Evolutionary conservation across 2,797 vertebrate genomes (phyloP).

Genomic region (Gadopsis bispinosus): DNA sequence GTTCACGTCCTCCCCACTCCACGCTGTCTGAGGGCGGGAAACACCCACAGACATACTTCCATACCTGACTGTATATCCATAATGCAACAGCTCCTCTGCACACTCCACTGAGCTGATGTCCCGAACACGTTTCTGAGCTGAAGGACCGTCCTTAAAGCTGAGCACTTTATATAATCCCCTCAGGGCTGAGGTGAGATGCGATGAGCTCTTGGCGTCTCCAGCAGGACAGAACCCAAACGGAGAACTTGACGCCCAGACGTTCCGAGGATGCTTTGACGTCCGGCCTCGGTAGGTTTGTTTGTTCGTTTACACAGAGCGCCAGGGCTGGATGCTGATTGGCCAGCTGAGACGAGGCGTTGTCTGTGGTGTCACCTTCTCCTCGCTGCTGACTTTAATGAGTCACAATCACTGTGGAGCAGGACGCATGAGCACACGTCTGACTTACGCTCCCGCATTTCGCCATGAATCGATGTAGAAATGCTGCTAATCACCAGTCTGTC

Average conservation of each 20-base stretch:
- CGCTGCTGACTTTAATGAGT: background rate
- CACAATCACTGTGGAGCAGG: too few species aligned
- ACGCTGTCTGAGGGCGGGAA: conserved; percentile 25
- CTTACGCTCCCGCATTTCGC: too few species aligned
- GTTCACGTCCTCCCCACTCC: conserved; percentile 12
- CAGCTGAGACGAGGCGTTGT: conserved; percentile 4
- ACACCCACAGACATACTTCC: conserved; percentile 35
- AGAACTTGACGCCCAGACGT: background rate
- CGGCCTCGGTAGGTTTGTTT: background rate
- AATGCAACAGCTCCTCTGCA: conserved; percentile 49
- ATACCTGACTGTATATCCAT: conserved; percentile 42
- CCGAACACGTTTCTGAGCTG: conserved; percentile 35
- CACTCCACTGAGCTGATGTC: conserved; percentile 43
- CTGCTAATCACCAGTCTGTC: too few species aligned
- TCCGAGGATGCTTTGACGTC: background rate
- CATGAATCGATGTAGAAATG: too few species aligned
- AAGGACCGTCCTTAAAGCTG: conserved; percentile 37
- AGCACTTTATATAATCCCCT: conserved; percentile 58
- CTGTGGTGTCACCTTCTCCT: conserved; percentile 7
- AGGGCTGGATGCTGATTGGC: background rate
- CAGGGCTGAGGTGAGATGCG: conserved; percentile 38
- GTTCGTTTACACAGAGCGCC: conserved; percentile 13
- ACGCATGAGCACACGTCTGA: too few species aligned
- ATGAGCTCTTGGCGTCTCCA: conserved; percentile 10
- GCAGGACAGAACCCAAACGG: conserved; percentile 4